phyloP scores from a whole-genome alignment of 2,888 invertebrate genomes.

The Agonopterix arenella region DNA sequence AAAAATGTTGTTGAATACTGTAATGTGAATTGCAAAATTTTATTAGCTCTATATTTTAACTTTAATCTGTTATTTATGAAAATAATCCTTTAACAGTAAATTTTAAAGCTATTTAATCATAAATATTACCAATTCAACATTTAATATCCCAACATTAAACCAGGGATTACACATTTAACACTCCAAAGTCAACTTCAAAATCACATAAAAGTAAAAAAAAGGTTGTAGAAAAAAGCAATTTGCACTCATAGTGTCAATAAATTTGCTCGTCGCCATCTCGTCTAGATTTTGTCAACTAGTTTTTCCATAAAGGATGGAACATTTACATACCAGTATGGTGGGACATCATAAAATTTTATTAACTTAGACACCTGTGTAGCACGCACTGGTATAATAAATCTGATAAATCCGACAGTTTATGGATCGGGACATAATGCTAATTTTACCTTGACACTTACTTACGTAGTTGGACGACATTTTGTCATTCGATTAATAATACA shows the following conservation, averaged over 20 bases:
- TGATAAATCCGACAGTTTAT: slow-evolving; percentile 42
- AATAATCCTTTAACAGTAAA: too few relatives aligned
- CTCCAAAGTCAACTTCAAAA: slow-evolving; percentile 5
- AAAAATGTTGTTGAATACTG: too few relatives aligned
- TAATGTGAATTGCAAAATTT: too few relatives aligned
- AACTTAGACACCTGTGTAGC: slow-evolving; percentile 57
- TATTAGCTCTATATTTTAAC: too few relatives aligned
- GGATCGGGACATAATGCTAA: slow-evolving; percentile 20
- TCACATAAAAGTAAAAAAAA: background rate
- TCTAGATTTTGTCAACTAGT: slow-evolving; percentile 55
- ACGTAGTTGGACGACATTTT: slow-evolving; percentile 10
- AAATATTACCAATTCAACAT: background rate
- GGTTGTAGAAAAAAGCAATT: slow-evolving; percentile 15
- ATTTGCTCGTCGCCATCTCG: slow-evolving; percentile 56
- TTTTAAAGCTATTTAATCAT: too few relatives aligned
- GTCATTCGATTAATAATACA: background rate
- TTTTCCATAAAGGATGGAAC: slow-evolving; percentile 36
- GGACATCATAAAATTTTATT: slow-evolving; percentile 69
- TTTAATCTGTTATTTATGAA: too few relatives aligned
- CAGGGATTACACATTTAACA: background rate
- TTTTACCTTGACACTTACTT: slow-evolving; percentile 32
- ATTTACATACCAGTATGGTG: slow-evolving; percentile 60
- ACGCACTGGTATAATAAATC: slow-evolving; percentile 56
- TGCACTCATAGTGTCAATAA: slow-evolving; percentile 30
- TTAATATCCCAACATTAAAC: too few relatives aligned